Evolutionary conservation across 2,113 vertebrate species (phyloP).

Genomic region (Grallaria varia): DNA sequence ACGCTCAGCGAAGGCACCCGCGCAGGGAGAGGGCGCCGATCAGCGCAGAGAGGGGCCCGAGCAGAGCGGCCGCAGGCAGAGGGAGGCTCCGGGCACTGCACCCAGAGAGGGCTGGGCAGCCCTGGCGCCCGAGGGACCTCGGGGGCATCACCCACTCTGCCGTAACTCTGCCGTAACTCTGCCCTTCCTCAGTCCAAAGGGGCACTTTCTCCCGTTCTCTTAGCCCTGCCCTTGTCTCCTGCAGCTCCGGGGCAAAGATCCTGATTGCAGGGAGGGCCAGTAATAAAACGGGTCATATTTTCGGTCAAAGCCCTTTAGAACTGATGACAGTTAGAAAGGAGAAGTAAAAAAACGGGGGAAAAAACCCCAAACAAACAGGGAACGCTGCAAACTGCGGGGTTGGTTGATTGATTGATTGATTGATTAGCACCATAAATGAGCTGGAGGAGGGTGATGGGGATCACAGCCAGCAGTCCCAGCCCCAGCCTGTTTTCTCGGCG

Average conservation of each 20-base stretch:
- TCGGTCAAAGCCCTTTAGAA: neutral
- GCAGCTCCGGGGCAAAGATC: neutral
- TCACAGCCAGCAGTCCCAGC: fast-evolving
- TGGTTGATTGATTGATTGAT: no score
- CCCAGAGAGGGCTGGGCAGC: neutral
- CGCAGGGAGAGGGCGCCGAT: no score
- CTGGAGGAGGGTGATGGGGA: neutral
- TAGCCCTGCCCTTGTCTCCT: neutral
- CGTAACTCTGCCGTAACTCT: neutral
- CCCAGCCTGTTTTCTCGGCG: neutral
- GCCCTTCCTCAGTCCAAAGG: fast-evolving
- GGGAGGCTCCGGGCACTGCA: no score
- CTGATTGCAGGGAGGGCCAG: neutral
- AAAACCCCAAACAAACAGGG: no score
- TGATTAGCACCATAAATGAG: neutral
- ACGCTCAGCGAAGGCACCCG: no score
- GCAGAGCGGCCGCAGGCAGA: no score
- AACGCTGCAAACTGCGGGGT: neutral
- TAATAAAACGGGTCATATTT: neutral
- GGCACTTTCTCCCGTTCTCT: neutral
- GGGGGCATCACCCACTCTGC: neutral
- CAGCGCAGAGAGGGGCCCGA: no score
- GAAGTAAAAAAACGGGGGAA: fast-evolving
- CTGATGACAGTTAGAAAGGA: neutral
- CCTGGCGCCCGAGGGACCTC: neutral